A percentile compares a stretch with the other conserved stretches of the same genome.
These are phyloP conservation scores for Chloropsis hardwickii DNA, from an alignment of 2,113 vertebrate genomes.

Conservation along the genomic window DNA sequence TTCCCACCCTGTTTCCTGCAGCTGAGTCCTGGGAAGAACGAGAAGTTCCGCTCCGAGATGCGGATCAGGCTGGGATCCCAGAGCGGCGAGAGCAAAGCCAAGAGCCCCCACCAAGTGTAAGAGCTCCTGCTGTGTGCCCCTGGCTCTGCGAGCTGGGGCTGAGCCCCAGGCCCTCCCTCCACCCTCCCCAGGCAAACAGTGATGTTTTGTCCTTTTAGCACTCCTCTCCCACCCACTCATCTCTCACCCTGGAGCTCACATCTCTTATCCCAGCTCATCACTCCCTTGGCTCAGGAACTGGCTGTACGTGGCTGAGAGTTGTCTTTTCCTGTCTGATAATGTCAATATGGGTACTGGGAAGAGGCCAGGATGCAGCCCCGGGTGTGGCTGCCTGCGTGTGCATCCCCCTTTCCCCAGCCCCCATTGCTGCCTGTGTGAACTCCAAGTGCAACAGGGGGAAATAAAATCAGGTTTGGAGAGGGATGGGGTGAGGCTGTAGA, in stretches of 20 bases:
- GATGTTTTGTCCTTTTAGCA: background rate
- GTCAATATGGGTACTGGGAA: background rate
- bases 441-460: background rate
- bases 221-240: background rate
- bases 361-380: fast-evolving
- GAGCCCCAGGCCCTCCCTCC: background rate
- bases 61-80: background rate
- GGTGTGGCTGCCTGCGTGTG: background rate
- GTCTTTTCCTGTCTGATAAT: background rate
- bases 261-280: background rate
- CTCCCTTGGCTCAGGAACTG: background rate
- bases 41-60: background rate
- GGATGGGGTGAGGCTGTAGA: background rate
- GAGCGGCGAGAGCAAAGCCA: background rate
- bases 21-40: background rate
- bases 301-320: background rate
- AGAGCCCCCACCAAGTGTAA: slow-evolving; percentile 46
- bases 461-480: background rate
- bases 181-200: background rate
- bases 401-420: background rate
- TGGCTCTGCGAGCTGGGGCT: background rate
- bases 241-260: background rate
- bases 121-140: background rate
- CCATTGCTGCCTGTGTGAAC: background rate
- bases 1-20: background rate